phyloP scores from a whole-genome alignment of 2,888 invertebrate genomes.

The Spodoptera picta region DNA sequence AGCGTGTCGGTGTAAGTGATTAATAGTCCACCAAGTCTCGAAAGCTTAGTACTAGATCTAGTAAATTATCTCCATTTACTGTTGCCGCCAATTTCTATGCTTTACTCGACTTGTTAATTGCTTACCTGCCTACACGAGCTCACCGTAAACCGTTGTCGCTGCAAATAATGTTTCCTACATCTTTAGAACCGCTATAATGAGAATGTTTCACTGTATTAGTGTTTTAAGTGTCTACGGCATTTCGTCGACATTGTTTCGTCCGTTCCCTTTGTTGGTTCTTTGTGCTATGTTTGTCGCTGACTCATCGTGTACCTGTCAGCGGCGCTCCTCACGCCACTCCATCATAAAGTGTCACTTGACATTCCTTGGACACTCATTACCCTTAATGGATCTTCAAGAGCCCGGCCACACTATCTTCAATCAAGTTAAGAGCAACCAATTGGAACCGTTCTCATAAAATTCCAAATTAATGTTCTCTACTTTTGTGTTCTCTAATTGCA shows the following conservation, averaged over 20 bases:
- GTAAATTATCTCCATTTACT: slow-evolving; percentile 71
- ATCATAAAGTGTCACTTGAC: slow-evolving; percentile 79
- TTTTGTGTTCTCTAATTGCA: slow-evolving; percentile 58
- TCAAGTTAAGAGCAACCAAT: slow-evolving; percentile 68
- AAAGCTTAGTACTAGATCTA: slow-evolving; percentile 68
- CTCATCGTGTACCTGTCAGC: slow-evolving; percentile 83
- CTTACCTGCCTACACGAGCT: slow-evolving; percentile 58
- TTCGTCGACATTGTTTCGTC: slow-evolving; percentile 52
- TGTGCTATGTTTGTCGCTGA: slow-evolving; percentile 73
- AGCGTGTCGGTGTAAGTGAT: slow-evolving; percentile 74
- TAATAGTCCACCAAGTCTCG: slow-evolving; percentile 70
- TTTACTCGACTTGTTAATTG: slow-evolving; percentile 64
- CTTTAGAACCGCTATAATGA: slow-evolving; percentile 33
- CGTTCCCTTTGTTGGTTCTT: slow-evolving; percentile 61
- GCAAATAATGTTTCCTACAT: slow-evolving; percentile 44
- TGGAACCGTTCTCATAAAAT: slow-evolving; percentile 63
- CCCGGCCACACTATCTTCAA: slow-evolving; percentile 69
- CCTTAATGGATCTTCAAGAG: slow-evolving; percentile 81
- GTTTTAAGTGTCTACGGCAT: slow-evolving; percentile 34
- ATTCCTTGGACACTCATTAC: slow-evolving; percentile 80
- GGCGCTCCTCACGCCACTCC: slow-evolving; percentile 77
- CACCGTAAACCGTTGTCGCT: slow-evolving; percentile 58
- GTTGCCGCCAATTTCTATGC: slow-evolving; percentile 66
- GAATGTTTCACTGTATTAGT: slow-evolving; percentile 32
- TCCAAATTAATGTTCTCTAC: slow-evolving; percentile 55